Base-by-base conservation (phyloP, 2,888 invertebrate genomes). In the Pristionchus arcanus region DNA sequence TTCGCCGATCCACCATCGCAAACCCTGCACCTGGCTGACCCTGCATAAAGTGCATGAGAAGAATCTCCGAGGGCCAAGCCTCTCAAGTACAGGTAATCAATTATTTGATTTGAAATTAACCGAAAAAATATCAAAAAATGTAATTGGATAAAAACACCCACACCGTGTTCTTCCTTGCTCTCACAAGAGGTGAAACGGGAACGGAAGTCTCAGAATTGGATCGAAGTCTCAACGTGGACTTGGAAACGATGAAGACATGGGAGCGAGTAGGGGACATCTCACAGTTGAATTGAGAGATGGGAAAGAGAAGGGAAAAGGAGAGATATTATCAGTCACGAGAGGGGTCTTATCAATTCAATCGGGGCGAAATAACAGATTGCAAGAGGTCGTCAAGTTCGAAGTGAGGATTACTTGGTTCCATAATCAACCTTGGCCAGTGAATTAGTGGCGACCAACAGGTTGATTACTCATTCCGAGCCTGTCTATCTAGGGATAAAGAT, bases 311-410 rank as follows among this genome's bases (percentile, higher is more conserved):
- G 49, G 81, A 53, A n/a, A 13, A 53, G 25, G 81, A 77, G 28
- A 77, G 21, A n/a, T 25, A 53, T 49, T 81, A 81, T 53, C 81
- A 81, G 81, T 81, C 81, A 81, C 81, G 81, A 49, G 81, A 42
- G 16, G 21, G 28, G 28, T 49, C 81, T 81, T 81, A 81, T 81
- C 81, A 81, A 31, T 53, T 37, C 37, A 34, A 74, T 34, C 74
- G n/a, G 15, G 13, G 71, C 19, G 81, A 53, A 81, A 81, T 81
- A 81, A 81, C 81, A 81, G 81, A 81, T 34, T 81, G 21, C 49
- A 16, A 53, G 81, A 81, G 81, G 49, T 81, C 49, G 31, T 42
- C 31, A 15, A 77, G 74, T 42, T 25, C 31, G 13, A n/a, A 37
- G 42, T 25, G 15, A 42, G 37, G n/a, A 68, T 15, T 68, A 31